Conservation (phyloP, 2,797 vertebrate genomes). For the Cossypha heuglini region DNA sequence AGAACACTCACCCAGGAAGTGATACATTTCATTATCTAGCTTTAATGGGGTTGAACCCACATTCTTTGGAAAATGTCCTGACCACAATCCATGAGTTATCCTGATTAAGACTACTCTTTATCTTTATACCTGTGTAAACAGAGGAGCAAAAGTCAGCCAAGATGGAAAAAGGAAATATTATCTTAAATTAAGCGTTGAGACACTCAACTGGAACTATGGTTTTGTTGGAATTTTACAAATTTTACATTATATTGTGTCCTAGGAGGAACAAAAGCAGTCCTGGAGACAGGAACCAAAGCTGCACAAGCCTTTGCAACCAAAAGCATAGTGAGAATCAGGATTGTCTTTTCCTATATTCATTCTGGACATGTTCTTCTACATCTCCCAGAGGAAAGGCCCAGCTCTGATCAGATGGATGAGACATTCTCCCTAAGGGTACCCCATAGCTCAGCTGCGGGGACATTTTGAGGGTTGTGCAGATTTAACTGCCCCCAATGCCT, state of each 20-base stretch:
- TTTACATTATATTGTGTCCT: background rate
- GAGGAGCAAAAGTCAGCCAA: background rate
- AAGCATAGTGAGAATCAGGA: fast-evolving
- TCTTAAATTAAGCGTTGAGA: background rate
- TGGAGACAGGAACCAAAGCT: background rate
- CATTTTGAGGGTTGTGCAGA: background rate
- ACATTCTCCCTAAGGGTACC: background rate
- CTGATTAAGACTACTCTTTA: background rate
- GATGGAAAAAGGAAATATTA: background rate
- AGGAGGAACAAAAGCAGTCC: background rate
- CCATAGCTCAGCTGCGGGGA: background rate
- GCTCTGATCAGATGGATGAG: background rate
- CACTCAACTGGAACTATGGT: background rate
- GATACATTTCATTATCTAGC: background rate
- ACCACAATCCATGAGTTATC: background rate
- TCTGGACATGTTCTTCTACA: background rate
- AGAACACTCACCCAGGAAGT: background rate
- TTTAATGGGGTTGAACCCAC: background rate
- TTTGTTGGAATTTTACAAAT: background rate
- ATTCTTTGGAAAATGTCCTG: background rate
- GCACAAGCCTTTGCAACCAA: background rate
- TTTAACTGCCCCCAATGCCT: background rate
- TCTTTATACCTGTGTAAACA: background rate
- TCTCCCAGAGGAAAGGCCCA: background rate
- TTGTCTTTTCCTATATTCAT: background rate